phyloP scores from a whole-genome alignment of 2,797 vertebrate genomes.

The Acanthopagrus latus region DNA sequence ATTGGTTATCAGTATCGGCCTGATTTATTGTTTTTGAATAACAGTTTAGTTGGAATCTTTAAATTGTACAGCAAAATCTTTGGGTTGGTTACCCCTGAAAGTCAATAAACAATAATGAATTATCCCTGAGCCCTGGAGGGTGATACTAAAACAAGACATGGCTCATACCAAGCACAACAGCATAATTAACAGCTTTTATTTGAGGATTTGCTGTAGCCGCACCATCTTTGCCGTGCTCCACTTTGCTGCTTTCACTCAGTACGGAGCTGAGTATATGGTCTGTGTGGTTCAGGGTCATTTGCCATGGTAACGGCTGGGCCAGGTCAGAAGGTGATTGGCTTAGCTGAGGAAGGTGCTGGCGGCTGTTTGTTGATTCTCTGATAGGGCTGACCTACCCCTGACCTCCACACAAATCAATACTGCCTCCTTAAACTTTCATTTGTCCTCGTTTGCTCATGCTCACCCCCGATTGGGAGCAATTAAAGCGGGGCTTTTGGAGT shows the following conservation, averaged over 20 bases:
- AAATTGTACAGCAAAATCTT: not conserved
- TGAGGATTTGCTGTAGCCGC: constrained; percentile 32
- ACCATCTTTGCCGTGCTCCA: constrained; percentile 34
- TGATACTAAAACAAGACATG: not conserved
- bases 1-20: too few species aligned
- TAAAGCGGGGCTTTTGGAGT: constrained; percentile 55
- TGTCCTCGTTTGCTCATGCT: constrained; percentile 80
- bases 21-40: constrained; percentile 8
- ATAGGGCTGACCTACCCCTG: constrained; percentile 82
- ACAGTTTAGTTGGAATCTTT: constrained; percentile 9
- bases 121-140: not conserved
- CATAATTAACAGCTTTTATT: constrained; percentile 25
- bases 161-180: not conserved
- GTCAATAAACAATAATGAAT: constrained; percentile 1
- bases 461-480: constrained; percentile 76
- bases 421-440: constrained; percentile 86
- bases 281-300: constrained; percentile 77
- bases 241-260: constrained; percentile 51
- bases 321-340: constrained; percentile 80
- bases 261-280: constrained; percentile 53
- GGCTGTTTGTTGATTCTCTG: constrained; percentile 84
- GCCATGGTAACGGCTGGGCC: constrained; percentile 76
- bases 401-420: constrained; percentile 85
- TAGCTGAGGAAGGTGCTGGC: constrained; percentile 73
- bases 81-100: not conserved